A percentile compares a stretch with the other conserved stretches of the same genome.
Evolutionary conservation across 1,140 invertebrate genomes (phyloP).

Genomic region (Megalonaias nervosa): DNA sequence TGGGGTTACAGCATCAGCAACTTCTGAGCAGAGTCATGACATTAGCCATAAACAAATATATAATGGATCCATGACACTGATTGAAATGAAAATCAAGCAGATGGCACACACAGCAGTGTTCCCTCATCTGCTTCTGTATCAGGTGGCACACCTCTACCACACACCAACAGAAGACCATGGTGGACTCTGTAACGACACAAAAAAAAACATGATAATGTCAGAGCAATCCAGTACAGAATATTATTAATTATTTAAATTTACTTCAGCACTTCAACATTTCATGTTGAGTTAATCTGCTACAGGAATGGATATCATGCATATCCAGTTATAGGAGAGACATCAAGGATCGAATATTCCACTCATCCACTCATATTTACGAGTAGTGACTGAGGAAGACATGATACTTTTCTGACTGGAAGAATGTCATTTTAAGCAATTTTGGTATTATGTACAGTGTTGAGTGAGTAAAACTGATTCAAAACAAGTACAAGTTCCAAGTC

Average conservation of each 20-base stretch:
- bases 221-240: neutral
- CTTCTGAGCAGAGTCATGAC: too few species aligned
- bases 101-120: slow-evolving; percentile 49
- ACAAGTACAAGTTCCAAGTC: too few species aligned
- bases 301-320: too few species aligned
- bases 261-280: neutral
- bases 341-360: neutral
- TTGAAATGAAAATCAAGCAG: too few species aligned
- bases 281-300: neutral
- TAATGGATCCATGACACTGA: too few species aligned
- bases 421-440: too few species aligned
- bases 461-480: too few species aligned
- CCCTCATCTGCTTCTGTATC: slow-evolving; percentile 48
- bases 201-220: neutral
- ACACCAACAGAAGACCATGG: slow-evolving; percentile 52
- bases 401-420: too few species aligned
- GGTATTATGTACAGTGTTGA: too few species aligned
- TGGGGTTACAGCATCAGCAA: too few species aligned
- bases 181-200: slow-evolving; percentile 53
- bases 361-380: neutral
- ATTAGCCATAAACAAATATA: too few species aligned
- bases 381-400: too few species aligned
- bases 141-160: slow-evolving; percentile 52
- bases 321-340: neutral
- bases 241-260: neutral